These are phyloP conservation scores for Antheraea mylitta DNA, from an alignment of 1,140 invertebrate genomes.

Conservation along the genomic window DNA sequence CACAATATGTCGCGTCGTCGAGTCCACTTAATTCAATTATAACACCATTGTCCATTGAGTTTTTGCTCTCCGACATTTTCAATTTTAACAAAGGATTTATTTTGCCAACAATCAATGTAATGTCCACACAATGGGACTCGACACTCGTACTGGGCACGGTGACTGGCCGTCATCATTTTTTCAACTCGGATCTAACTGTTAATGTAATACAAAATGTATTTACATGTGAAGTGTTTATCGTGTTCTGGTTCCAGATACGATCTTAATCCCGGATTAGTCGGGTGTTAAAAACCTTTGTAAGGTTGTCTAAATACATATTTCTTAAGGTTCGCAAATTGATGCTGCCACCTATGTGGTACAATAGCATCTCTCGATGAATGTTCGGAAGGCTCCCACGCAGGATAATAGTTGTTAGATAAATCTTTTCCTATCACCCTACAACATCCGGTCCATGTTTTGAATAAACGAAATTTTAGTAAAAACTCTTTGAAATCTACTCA, in stretches of 20 bases:
- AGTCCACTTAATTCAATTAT: conserved; percentile 65
- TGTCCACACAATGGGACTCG: conserved; percentile 37
- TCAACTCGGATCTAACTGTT: conserved; percentile 62
- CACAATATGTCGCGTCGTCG: conserved; percentile 21
- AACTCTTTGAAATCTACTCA: conserved; percentile 5
- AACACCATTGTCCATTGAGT: conserved; percentile 43
- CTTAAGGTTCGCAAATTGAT: conserved; percentile 29
- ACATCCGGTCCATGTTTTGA: conserved; percentile 44
- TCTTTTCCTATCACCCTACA: conserved; percentile 43
- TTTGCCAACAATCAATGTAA: conserved; percentile 74
- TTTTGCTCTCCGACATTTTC: conserved; percentile 52
- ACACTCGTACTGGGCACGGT: conserved; percentile 22
- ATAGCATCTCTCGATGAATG: conserved; percentile 33
- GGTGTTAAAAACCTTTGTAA: conserved; percentile 51
- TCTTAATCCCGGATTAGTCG: conserved; percentile 70
- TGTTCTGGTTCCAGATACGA: conserved; percentile 54
- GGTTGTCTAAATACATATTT: conserved; percentile 44
- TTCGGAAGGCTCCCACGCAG: conserved; percentile 52
- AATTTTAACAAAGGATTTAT: conserved; percentile 61
- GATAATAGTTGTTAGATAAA: conserved; percentile 35
- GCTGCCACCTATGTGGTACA: conserved; percentile 58
- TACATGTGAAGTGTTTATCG: conserved; percentile 67
- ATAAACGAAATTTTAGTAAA: background rate
- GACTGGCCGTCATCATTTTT: conserved; percentile 55
- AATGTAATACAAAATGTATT: conserved; percentile 53